Conservation (phyloP, 1,140 invertebrate genomes). For the Calephelis nemesis region DNA sequence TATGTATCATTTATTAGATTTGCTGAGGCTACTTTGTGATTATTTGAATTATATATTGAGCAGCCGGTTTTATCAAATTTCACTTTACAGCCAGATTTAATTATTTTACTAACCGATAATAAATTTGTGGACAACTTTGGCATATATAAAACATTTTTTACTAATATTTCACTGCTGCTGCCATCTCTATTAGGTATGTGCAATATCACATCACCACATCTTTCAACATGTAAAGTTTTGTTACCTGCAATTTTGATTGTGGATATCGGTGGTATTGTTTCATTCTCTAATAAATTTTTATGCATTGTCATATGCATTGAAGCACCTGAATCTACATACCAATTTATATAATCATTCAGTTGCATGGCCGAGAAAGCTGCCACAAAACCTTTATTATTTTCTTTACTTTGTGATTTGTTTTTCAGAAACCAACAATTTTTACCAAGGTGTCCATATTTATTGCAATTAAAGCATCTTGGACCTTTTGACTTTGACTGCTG, state of each 20-base stretch:
- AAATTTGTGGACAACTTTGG: constrained; percentile 23
- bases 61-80: neutral
- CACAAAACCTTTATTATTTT: constrained; percentile 20
- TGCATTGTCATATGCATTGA: constrained; percentile 24
- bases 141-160: constrained; percentile 27
- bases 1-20: constrained; percentile 12
- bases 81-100: neutral
- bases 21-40: neutral
- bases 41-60: constrained; percentile 6
- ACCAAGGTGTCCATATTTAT: constrained; percentile 24
- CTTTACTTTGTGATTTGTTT: neutral
- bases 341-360: constrained; percentile 11
- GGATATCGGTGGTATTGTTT: constrained; percentile 8
- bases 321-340: constrained; percentile 26
- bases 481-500: constrained; percentile 13
- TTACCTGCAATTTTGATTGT: constrained; percentile 24
- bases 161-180: constrained; percentile 13
- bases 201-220: constrained; percentile 18
- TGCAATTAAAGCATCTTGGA: constrained; percentile 27
- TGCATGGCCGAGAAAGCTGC: constrained; percentile 25
- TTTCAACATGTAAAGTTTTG: constrained; percentile 17
- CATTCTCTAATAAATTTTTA: neutral
- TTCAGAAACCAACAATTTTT: constrained; percentile 15
- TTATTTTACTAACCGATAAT: constrained; percentile 21
- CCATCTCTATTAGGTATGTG: neutral